Conservation (phyloP, 2,113 vertebrate species). For the Alethe diademata region DNA sequence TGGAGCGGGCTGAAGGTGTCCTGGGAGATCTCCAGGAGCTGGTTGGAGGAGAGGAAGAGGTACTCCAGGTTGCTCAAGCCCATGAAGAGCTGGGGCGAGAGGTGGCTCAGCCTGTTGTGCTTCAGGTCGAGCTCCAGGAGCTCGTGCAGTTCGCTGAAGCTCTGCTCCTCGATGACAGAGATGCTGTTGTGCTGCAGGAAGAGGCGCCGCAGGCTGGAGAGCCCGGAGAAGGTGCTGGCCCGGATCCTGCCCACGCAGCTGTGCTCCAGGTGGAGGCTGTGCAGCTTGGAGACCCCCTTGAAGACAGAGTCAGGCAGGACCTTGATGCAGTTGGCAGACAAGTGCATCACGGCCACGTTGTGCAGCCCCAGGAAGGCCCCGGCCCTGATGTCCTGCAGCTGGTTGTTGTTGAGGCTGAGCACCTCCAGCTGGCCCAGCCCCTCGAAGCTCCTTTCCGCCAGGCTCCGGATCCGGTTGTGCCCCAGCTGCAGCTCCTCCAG, state of each 20-base stretch:
- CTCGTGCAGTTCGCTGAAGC: slow-evolving; percentile 82
- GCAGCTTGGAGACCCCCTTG: slow-evolving; percentile 83
- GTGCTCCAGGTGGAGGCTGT: slow-evolving; percentile 92
- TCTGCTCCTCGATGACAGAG: slow-evolving; percentile 78
- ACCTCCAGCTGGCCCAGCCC: slow-evolving; percentile 89
- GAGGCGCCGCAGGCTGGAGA: slow-evolving; percentile 86
- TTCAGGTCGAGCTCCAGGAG: slow-evolving; percentile 89
- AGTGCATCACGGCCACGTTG: slow-evolving; percentile 88
- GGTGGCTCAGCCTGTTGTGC: slow-evolving; percentile 81
- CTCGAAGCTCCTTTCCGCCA: slow-evolving; percentile 85
- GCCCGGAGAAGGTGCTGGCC: slow-evolving; percentile 79
- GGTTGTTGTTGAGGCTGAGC: slow-evolving; percentile 88
- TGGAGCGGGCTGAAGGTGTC: slow-evolving; percentile 74
- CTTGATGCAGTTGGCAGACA: slow-evolving; percentile 88
- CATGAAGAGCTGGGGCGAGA: slow-evolving; percentile 76
- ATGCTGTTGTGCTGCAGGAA: slow-evolving; percentile 88
- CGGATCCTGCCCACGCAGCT: slow-evolving; percentile 83
- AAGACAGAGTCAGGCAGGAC: slow-evolving; percentile 84
- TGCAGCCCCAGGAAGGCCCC: slow-evolving; percentile 85
- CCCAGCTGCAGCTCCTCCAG: slow-evolving; percentile 90
- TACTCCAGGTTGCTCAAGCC: slow-evolving; percentile 89
- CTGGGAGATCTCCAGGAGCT: slow-evolving; percentile 72
- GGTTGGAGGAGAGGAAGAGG: slow-evolving; percentile 87
- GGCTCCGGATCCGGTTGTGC: slow-evolving; percentile 82
- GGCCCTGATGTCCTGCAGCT: slow-evolving; percentile 81